Evolutionary conservation across 1,140 invertebrate species (phyloP), one percentile per base, ranked within the genome.

Genomic region (Microplitis demolitor): DNA sequence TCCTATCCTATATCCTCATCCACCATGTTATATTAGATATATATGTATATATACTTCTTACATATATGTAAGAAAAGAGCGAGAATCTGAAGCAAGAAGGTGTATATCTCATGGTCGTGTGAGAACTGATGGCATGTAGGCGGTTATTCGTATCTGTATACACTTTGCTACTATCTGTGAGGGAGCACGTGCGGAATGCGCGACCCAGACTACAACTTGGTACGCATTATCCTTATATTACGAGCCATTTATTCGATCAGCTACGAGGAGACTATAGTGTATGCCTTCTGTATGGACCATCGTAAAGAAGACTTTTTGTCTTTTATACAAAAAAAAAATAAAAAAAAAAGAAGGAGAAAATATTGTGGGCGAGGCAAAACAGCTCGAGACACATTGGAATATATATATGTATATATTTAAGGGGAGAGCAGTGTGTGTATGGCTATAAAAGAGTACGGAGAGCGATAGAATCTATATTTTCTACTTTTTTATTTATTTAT

Each of bases 141-240:
- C 50, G 60, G 45, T 54, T 71, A 45, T 39, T 35, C 62, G 53
- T 13, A 61, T 70, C 58, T 63, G 50, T 70, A 68, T 58, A 64
- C 39, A 45, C 54, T 58, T 73, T 60, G 71, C 45, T 69, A 56
- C 34, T 73, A 73, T 62, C 53, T 71, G 54, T 39, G 39, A 72
- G 66, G 63, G 58, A 73, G 56, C 69, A 70, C 63, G 69, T 71
- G 45, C 53, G 74, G 77, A 78, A 78, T 79, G 73, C 61, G 70
- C 64, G 54, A 68, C 69, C 67, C 72, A 62, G 76, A 74, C 72
- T 77, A 75, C 73, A 71, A 73, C 74, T 78, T 68, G 69, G 68
- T 79, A 78, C 78, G 76, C 77, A 76, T 78, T 79, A 79, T 78
- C 76, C 70, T 74, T 72, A 71, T 74, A 76, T 77, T 78, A 78